Evolutionary conservation across 2,888 invertebrate genomes (phyloP).

Genomic region (Tenthredo mesomela): DNA sequence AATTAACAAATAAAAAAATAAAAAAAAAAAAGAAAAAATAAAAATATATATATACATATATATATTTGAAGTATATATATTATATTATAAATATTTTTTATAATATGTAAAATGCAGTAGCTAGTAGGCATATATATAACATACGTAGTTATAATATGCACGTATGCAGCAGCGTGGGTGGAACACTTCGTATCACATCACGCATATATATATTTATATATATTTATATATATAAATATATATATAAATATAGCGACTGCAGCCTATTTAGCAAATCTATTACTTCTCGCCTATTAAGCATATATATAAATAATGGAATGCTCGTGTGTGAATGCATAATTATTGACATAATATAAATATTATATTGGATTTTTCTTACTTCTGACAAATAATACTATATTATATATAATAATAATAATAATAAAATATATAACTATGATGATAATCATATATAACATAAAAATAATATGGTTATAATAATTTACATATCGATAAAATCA

Average conservation of each 20-base stretch:
- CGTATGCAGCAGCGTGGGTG: not conserved
- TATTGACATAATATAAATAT: not conserved
- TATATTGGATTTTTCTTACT: conserved; percentile 7
- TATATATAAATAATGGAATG: too few species aligned
- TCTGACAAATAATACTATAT: not conserved
- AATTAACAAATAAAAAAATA: too few species aligned
- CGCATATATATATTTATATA: too few species aligned
- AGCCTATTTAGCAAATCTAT: conserved; percentile 1
- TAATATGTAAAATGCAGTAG: not conserved
- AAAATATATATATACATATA: not conserved
- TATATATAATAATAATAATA: not conserved
- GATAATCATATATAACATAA: not conserved
- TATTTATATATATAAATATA: too few species aligned
- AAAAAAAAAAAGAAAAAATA: not conserved
- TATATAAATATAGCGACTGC: not conserved
- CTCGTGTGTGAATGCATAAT: conserved; percentile 32
- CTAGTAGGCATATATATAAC: not conserved
- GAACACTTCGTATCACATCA: not conserved
- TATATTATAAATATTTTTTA: not conserved
- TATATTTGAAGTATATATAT: not conserved
- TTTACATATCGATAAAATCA: not conserved
- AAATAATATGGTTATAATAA: not conserved
- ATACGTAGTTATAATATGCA: not conserved
- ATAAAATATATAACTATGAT: not conserved
- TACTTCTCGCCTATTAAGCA: not conserved